Base-by-base conservation (phyloP, 2,113 vertebrate genomes). In the Poicephalus meyeri region DNA sequence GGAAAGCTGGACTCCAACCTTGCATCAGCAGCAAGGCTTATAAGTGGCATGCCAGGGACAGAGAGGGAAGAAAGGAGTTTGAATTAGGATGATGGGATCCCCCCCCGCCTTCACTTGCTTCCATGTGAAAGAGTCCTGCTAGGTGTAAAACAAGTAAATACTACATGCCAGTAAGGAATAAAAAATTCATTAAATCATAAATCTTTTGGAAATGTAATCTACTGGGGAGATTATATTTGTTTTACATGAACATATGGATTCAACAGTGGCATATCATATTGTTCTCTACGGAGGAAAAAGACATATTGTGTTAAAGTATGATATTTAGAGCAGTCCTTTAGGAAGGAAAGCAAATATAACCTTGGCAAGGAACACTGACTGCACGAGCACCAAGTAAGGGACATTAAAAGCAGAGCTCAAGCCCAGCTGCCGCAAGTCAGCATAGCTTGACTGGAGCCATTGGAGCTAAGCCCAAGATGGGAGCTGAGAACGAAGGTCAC, bases 291-390 rank as follows among this genome's bases (percentile, higher is more conserved):
- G 89, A 70, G 81, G 25, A 42, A 95, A 93, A 81, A 79, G 92
- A 65, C 78, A 79, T 63, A 61, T 72, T 94, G 85, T 90, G 92
- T 89, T 89, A 63, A 91, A 96, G 88, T 81, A 86, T 23, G 74
- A 87, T 94, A 87, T 84, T 93, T 90, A 78, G 88, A 95, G 73
- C 76, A 47, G 82, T 86, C 95, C 95, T 96, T 88, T 79, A 97
- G 93, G 92, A 96, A 94, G 92, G 82, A 96, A 94, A 95, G 88
- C 76, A 96, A 97, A 93, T 84, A 92, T 44, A 90, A 73, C 16
- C 76, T 90, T 93, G 95, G 90, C 86, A 95, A 87, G 86, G 66
- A 79, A 88, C 80, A 47, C 12, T 1, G 5, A 85, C 53, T 41
- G 49, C 56, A 33, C 11, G 76, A 93, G 83, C 68, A 58, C 44